A percentile compares a stretch with the other conserved stretches of the same genome.
phyloP scores from a whole-genome alignment of 2,113 vertebrate genomes.

The Delphinus delphis region DNA sequence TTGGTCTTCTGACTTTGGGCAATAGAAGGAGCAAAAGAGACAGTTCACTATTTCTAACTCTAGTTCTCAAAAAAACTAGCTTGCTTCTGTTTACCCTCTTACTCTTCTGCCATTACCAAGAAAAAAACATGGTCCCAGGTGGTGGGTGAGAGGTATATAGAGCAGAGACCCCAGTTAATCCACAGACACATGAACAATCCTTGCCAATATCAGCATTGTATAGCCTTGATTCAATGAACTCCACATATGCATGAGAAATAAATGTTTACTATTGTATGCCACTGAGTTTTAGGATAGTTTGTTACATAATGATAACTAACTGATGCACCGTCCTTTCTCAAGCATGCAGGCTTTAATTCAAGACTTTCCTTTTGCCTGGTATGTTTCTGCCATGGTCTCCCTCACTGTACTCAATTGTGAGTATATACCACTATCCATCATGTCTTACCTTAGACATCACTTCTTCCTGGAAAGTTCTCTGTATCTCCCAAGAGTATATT shows the following conservation, averaged over 20 bases:
- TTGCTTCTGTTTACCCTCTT: neutral
- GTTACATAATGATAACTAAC: neutral
- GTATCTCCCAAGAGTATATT: neutral
- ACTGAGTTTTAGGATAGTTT: neutral
- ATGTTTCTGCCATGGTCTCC: neutral
- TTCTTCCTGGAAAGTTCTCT: neutral
- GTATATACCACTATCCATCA: neutral
- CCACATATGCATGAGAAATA: neutral
- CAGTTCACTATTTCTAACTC: neutral
- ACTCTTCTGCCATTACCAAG: neutral
- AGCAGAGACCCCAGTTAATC: neutral
- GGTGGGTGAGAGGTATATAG: neutral
- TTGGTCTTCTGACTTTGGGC: neutral
- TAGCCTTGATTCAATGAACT: neutral
- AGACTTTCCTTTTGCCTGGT: neutral
- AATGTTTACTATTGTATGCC: neutral
- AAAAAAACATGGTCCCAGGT: neutral
- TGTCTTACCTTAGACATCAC: neutral
- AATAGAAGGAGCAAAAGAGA: neutral
- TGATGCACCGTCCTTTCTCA: neutral
- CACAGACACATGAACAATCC: neutral
- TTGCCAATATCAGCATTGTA: neutral
- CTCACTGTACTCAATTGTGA: neutral
- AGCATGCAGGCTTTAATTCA: neutral
- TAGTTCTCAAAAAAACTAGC: neutral